phyloP scores from a whole-genome alignment of 2,888 invertebrate genomes.

The Noctua comes region DNA sequence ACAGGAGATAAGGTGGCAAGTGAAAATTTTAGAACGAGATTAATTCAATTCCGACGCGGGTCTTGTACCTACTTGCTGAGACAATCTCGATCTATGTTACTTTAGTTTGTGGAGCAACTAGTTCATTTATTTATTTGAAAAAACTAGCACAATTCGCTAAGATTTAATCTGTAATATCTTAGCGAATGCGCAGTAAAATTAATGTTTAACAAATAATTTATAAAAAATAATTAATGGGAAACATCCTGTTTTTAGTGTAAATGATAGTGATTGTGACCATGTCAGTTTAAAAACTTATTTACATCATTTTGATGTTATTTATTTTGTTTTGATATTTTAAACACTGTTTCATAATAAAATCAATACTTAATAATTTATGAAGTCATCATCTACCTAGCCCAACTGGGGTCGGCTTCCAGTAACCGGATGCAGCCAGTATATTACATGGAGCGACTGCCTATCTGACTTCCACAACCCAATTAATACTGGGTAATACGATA shows the following conservation, averaged over 20 bases:
- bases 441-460: too few species aligned
- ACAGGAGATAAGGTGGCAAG: conserved; percentile 89
- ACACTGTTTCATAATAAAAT: not conserved
- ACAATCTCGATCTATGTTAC: conserved; percentile 41
- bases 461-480: too few species aligned
- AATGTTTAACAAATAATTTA: not conserved
- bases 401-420: too few species aligned
- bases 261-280: not conserved
- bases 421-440: too few species aligned
- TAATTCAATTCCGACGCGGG: conserved; percentile 84
- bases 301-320: not conserved
- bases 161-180: too few species aligned
- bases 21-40: conserved; percentile 89
- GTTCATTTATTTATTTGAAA: not conserved
- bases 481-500: too few species aligned
- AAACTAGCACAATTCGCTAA: not conserved
- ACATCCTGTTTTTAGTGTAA: too few species aligned
- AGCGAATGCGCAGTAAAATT: not conserved
- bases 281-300: not conserved
- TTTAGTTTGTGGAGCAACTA: conserved; percentile 16
- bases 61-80: conserved; percentile 62
- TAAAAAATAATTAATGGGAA: too few species aligned
- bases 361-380: not conserved
- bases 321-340: not conserved
- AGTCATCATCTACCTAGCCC: too few species aligned